phyloP scores from a whole-genome alignment of 1,140 invertebrate genomes.

The Octopus bimaculoides region DNA sequence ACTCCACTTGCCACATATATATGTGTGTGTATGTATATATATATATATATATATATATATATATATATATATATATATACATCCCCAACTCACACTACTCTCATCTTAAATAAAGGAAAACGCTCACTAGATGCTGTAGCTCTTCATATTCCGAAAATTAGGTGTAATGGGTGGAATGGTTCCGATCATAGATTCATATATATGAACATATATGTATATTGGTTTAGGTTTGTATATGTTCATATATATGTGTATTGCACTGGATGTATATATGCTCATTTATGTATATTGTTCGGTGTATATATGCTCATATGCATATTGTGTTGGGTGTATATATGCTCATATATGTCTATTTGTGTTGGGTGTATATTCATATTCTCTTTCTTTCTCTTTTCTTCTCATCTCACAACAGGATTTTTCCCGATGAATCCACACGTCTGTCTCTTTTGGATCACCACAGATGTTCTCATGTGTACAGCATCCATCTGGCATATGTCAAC shows the following conservation, averaged over 20 bases:
- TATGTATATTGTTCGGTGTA: too few species aligned
- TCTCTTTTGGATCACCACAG: constrained; percentile 89
- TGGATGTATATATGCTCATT: background rate
- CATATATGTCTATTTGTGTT: too few species aligned
- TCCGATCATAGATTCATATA: background rate
- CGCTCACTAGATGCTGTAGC: too few species aligned
- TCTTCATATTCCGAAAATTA: too few species aligned
- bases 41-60: background rate
- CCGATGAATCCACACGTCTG: constrained; percentile 84
- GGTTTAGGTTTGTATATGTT: background rate
- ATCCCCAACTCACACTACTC: too few species aligned
- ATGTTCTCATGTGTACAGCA: constrained; percentile 90
- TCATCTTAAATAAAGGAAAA: too few species aligned
- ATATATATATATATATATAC: background rate
- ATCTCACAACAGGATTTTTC: constrained; percentile 78
- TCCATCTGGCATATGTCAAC: constrained; percentile 98
- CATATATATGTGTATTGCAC: background rate
- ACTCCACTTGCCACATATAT: background rate
- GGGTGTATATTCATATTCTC: too few species aligned
- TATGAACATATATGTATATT: background rate
- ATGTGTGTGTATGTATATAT: background rate
- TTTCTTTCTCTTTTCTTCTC: constrained; percentile 16
- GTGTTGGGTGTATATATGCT: too few species aligned
- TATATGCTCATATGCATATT: too few species aligned
- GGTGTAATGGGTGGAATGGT: too few species aligned